Evolutionary conservation across 2,113 vertebrate species (phyloP), one percentile per base, ranked within the genome.

Genomic region (Dryoscopus gambensis): DNA sequence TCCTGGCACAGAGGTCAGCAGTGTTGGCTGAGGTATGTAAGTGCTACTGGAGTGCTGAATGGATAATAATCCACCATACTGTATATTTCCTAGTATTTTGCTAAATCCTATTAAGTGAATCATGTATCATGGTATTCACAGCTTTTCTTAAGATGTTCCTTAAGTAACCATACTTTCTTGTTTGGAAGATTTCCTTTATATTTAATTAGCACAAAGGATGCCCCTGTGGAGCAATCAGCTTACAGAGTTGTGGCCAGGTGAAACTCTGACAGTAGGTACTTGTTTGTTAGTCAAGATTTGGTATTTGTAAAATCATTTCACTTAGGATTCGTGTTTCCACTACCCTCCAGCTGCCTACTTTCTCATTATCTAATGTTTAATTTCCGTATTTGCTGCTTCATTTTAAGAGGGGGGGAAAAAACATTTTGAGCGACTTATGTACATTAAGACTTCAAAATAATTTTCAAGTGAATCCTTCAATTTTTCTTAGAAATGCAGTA

Each of bases 11-110:
- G 37, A 49, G 46, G 31, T 60, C 19, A 50, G 7, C 57, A 52
- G 4, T 0, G 0, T 4, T 52, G 40, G 21, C n/a, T 64, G 52
- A 68, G 23, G 9, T 55, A 12, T 33, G 3, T 24, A 35, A 70
- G 40, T 62, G 15, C 12, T 62, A 6, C 21, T 74, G 2, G 2
- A 86, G 59, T 37, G 24, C 53, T 60, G 42, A 60, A 68, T 13
- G 35, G 20, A 64, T 50, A 74, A 68, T 46, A 59, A 81, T 42
- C 28, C 52, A 46, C 12, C 47, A 28, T 7, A 23, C 5, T n/a
- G 22, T 37, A 1, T n/a, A 65, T 65, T 81, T 77, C 28, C 28
- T 62, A 31, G 44, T 21, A 10, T 50, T 84, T 89, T 74, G 3
- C 13, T 47, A 53, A 27, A 25, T 70, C 37, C 21, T 55, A 4